Base-by-base conservation (phyloP, 2,113 vertebrate genomes). In the Lagopus leucura region DNA sequence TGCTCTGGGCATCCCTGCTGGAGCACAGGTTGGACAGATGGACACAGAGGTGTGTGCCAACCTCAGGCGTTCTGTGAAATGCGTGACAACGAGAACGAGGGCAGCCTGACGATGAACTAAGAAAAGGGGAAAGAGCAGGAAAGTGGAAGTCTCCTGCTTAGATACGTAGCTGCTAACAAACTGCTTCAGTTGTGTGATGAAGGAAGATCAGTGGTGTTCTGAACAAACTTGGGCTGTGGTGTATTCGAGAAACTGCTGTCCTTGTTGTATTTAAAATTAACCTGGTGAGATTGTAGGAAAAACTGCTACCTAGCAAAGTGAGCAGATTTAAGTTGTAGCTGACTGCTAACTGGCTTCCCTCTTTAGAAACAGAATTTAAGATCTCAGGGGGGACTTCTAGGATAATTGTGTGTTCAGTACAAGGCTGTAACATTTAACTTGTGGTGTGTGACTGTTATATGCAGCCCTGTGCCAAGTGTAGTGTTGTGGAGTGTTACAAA, bases 201-300 rank as follows among this genome's bases (percentile, higher is more conserved):
- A 95, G 22, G 50, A 83, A 77, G 69, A 48, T 40, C 30, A 43
- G 40, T 38, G 27, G 27, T 34, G 22, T 73, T 82, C 13, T 74
- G 73, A 86, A 45, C 30, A 93, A 76, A 38, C 38, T 36, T 16
- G 36, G 25, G 4, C 34, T 63, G 60, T 77, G 28, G 40, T 83
- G 43, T 63, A 21, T 47, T 40, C 88, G 72, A 63, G 67, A 70
- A 90, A 43, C 45, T 61, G 28, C 34, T 19, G 38, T 57, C 34
- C 42, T 90, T 72, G 71, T 36, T 11, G 3, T 80, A 50, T 64
- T 77, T 81, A 36, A 88, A 94, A 72, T 32, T 15, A 76, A 73
- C 43, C 11, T 40, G 43, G 76, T 38, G 13, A 77, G 7, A 38
- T 77, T 74, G n/a, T 54, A 38, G 50, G 64, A 25, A 25, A 74